Evolutionary conservation across 1,140 invertebrate species (phyloP), one percentile per base, ranked within the genome.

Genomic region (Latrodectus geometricus): DNA sequence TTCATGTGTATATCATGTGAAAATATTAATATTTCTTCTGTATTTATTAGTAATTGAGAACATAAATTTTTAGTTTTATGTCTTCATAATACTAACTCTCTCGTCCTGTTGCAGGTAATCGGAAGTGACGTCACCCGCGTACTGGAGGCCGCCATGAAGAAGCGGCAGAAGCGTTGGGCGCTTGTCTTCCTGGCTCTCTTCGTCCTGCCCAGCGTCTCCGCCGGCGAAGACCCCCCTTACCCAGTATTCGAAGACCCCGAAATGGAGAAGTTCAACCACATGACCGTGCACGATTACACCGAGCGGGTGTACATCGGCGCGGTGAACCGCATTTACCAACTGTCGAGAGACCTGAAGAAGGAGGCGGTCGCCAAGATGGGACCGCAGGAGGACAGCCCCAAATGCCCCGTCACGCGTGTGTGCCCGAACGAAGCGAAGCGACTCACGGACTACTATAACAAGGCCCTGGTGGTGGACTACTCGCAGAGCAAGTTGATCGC

Each of bases 381-480:
- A 0, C 98, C 98, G 4, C 93, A 95, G 90, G 94, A 95, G 88
- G 97, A 99, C 92, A 96, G 96, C 52, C 94, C 95, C 14, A 94
- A 96, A 80, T 88, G 97, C 91, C 96, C 96, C 68, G 96, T 96
- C 88, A 92, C 95, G 61, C 61, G 79, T 12, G 89, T 91, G 48
- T 93, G 92, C 88, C 91, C 94, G 0, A 94, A 94, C 88, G 93
- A 93, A 61, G 92, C 94, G 76, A 94, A 93, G 85, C 94, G 94
- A 88, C 93, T 93, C 8, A 97, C 95, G 9, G 95, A 98, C 92
- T 99, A 98, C 92, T 94, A 96, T 88, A 99, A 98, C 92, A 99
- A 99, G 92, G 97, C 96, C 54, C 92, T 99, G 87, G 95, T 99
- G 54, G 97, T 99, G 88, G 97, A 99, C 92, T 96, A 98, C 90